Evolutionary conservation across 2,797 vertebrate species (phyloP), one percentile per base, ranked within the genome.

Genomic region (Rhinoraja longicauda): DNA sequence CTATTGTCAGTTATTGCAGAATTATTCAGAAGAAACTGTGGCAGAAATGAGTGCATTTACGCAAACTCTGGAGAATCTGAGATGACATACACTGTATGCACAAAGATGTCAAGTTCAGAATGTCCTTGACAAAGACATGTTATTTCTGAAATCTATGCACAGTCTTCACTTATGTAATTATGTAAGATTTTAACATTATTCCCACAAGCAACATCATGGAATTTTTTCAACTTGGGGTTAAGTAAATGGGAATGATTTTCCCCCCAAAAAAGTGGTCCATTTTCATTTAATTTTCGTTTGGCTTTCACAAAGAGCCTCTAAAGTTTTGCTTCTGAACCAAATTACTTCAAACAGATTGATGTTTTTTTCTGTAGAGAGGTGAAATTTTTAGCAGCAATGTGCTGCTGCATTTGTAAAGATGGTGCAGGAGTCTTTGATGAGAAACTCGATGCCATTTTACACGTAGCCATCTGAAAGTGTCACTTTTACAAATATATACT

Each of bases 261-360:
- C 17, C 17, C 8, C 67, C 1, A 45, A 45, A 29, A 19, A 10
- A 62, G 17, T 32, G 64, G 7, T 36, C 62, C 0, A 32, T 36
- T 88, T 88, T 64, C 59, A 64, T 88, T 19, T 17, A 7, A 32
- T 73, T 53, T 92, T 91, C 9, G 53, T 53, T 72, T 75, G 39
- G 39, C n/a, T 92, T 75, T 92, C 90, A 92, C 70, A 15, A 92
- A 26, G 39, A 29, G 90, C 39, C 70, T 73, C 70, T 53, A 73
- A 29, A 53, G 26, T 73, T 53, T 73, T 6, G 24, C 24, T 73
- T 53, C 90, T 39, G n/a, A 45, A 29, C 67, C 70, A 72, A 92
- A 45, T 29, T 7, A 45, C 90, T 73, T 72, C 90, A 72, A 92
- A 73, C 64, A 70, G 67, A 91, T 45, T 39, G 6, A 73, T 73